A percentile compares a stretch with the other conserved stretches of the same genome.
phyloP scores from a whole-genome alignment of 37 sponge, comb jelly and placozoan species.

The Chondrilla cf. caribensis region DNA sequence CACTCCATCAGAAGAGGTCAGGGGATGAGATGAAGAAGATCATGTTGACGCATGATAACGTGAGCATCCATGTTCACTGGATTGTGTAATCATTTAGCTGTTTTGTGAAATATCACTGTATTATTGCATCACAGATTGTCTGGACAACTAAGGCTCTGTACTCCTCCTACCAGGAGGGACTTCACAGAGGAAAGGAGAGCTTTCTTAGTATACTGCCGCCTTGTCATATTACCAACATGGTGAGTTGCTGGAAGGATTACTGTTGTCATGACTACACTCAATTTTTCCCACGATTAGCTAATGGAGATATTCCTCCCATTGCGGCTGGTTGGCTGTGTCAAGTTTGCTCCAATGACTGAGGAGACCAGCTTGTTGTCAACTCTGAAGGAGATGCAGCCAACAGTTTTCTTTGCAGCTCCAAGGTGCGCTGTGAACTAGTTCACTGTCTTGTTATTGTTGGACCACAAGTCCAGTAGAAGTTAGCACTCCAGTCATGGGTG shows the following conservation, averaged over 20 bases:
- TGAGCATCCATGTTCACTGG: background rate
- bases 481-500: no score
- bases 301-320: conserved; percentile 10
- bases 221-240: background rate
- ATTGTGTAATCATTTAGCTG: no score
- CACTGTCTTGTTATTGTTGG: no score
- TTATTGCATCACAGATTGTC: conserved; percentile 36
- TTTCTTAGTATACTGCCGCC: background rate
- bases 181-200: background rate
- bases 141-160: conserved; percentile 42
- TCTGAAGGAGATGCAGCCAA: conserved; percentile 73
- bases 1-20: conserved; percentile 10
- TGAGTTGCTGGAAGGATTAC: background rate
- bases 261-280: no score
- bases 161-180: background rate
- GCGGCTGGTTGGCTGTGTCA: background rate
- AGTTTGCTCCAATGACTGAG: background rate
- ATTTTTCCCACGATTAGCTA: background rate
- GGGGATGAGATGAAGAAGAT: conserved; percentile 23
- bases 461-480: no score
- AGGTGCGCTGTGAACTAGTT: conserved; percentile 35
- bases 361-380: conserved; percentile 47
- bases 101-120: no score
- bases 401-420: conserved; percentile 78
- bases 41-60: conserved; percentile 51